These are phyloP conservation scores for Oxyura jamaicensis DNA, from an alignment of 2,113 vertebrate genomes.

Conservation along the genomic window DNA sequence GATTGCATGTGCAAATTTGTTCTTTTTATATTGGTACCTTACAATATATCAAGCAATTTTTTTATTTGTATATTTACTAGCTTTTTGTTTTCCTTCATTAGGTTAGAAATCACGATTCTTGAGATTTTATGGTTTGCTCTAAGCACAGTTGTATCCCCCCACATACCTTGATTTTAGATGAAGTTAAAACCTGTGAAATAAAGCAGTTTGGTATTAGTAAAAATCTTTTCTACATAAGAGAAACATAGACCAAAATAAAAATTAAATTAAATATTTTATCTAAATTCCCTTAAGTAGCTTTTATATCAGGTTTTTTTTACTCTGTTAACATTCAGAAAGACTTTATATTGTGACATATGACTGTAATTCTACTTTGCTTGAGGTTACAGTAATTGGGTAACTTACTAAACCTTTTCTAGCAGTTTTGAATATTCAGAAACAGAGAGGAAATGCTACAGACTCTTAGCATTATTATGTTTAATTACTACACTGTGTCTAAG, in stretches of 20 bases:
- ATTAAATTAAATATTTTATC: neutral
- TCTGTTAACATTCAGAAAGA: neutral
- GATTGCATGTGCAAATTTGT: neutral
- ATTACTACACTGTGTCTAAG: neutral
- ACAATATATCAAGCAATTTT: neutral
- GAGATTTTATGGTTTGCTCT: neutral
- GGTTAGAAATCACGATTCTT: neutral
- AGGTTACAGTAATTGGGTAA: neutral
- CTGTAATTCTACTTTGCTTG: neutral
- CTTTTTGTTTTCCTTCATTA: neutral
- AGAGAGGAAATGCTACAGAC: neutral
- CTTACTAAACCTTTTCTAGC: neutral
- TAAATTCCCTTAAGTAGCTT: neutral
- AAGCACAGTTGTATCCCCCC: fast-evolving
- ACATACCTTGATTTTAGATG: neutral
- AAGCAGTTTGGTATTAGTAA: neutral
- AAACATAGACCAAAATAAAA: neutral
- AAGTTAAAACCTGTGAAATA: neutral
- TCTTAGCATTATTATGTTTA: neutral
- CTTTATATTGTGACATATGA: neutral
- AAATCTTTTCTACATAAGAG: neutral
- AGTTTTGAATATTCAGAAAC: neutral
- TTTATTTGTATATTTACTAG: neutral
- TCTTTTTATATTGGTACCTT: neutral
- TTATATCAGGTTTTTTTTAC: neutral